Evolutionary conservation across 2,888 invertebrate species (phyloP), one percentile per base, ranked within the genome.

Genomic region (Athetis lepigone): DNA sequence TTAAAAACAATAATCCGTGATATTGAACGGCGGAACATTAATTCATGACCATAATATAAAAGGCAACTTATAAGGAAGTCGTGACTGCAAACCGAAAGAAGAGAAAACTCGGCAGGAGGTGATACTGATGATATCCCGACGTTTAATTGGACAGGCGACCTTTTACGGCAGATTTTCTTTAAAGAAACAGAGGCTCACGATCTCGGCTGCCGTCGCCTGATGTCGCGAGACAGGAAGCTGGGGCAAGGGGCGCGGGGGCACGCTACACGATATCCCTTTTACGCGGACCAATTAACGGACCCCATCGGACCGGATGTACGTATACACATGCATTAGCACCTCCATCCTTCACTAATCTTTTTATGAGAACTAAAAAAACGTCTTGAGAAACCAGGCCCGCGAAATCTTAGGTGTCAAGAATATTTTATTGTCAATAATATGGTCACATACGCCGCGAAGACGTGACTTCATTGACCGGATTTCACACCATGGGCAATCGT

Each of bases 181-280:
- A 77, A 84, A 85, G 81, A 77, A 85, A 81, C 84, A 84, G 79
- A 82, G 79, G 75, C 80, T 85, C 86, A 89, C 86, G 89, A 90
- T 81, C 77, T 71, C 83, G 83, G 85, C 79, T 86, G 85, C 83
- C 85, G 79, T 79, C 72, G 70, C 72, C 80, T 81, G 83, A 84
- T 86, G 86, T 89, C 88, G 84, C 85, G 81, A 81, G 81, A 84
- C 90, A 92, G 93, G 94, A 94, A 91, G 89, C 88, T 79, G 86
- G 81, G 81, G 75, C 82, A 81, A 80, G 80, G 84, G 82, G 84
- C 81, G 85, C 82, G 84, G 85, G 87, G 87, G 85, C 85, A 82
- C 77, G 87, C 85, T 91, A 94, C 95, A 95, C 90, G 95, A 93
- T 93, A 95, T 94, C 94, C 94, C 95, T 95, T 94, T 95, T 94